Evolutionary conservation across 1,140 invertebrate species (phyloP).

Genomic region (Brachystomella parvula): DNA sequence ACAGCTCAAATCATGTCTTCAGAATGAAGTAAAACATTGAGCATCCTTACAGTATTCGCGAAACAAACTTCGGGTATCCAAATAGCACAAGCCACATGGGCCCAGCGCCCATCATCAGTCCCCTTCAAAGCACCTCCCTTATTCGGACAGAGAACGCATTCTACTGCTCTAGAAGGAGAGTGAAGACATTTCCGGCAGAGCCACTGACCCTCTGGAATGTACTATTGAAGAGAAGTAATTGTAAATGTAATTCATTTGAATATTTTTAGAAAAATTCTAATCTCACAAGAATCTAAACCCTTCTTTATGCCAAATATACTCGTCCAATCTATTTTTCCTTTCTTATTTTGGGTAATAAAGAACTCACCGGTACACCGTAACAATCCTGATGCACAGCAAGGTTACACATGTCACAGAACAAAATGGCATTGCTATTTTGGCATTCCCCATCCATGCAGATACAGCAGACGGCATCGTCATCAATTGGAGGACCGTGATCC

Average conservation of each 20-base stretch:
- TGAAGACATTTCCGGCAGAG: conserved; percentile 88
- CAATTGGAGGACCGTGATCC: conserved; percentile 62
- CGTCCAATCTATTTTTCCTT: no score
- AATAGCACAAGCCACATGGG: conserved; percentile 95
- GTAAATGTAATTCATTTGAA: no score
- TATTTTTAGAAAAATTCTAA: no score
- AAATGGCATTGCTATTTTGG: conserved; percentile 88
- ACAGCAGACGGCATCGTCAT: conserved; percentile 96
- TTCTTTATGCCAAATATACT: no score
- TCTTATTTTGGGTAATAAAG: no score
- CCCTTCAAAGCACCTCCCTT: conserved; percentile 98
- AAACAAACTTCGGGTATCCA: conserved; percentile 99
- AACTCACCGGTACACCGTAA: conserved; percentile 77
- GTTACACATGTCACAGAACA: conserved; percentile 99
- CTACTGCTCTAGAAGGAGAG: conserved; percentile 88
- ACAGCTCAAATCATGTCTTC: not conserved
- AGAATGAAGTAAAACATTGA: not conserved
- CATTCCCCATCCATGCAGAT: conserved; percentile 87
- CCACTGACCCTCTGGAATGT: conserved; percentile 99
- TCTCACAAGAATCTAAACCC: no score
- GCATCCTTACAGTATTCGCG: conserved; percentile 69
- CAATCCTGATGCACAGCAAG: conserved; percentile 85
- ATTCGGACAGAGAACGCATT: conserved; percentile 95
- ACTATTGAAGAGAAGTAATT: no score
- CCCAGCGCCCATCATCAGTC: conserved; percentile 92